Conservation (phyloP, 2,888 invertebrate species). For the Priocnemis perturbator region DNA sequence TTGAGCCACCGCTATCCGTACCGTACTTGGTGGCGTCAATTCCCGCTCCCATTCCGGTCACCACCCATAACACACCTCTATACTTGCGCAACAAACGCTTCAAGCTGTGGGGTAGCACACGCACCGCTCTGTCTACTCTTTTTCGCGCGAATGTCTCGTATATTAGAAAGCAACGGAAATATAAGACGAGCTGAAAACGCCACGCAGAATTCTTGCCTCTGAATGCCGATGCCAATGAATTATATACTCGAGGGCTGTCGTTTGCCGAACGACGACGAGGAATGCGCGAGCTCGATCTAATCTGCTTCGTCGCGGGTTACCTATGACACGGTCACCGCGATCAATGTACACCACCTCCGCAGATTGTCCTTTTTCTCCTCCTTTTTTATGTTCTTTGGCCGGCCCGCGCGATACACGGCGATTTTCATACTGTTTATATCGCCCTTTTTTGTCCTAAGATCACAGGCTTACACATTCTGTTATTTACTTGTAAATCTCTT, state of each 20-base stretch:
- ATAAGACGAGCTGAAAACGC: conserved; percentile 65
- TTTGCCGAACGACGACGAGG: neutral
- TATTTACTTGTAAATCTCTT: neutral
- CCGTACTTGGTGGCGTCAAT: conserved; percentile 55
- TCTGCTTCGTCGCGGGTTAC: conserved; percentile 37
- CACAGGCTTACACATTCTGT: conserved; percentile 12
- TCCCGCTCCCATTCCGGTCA: conserved; percentile 49
- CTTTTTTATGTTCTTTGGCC: too few species aligned
- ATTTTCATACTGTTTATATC: conserved; percentile 36
- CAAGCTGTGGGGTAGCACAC: conserved; percentile 67
- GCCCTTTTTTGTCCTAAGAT: conserved; percentile 22
- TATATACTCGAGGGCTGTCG: conserved; percentile 6
- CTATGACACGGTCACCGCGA: conserved; percentile 41
- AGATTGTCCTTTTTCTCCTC: conserved; percentile 18
- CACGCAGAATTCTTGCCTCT: conserved; percentile 29
- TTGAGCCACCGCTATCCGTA: conserved; percentile 54
- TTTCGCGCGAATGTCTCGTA: conserved; percentile 64
- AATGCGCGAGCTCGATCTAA: conserved; percentile 39
- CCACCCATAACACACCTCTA: conserved; percentile 62
- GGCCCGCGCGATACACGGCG: conserved; percentile 48
- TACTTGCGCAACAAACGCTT: conserved; percentile 70
- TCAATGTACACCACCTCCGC: conserved; percentile 33
- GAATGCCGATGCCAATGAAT: conserved; percentile 21
- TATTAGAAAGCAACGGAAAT: conserved; percentile 64
- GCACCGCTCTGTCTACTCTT: conserved; percentile 65